Percentiles rank a stretch among this genome's conserved stretches.
phyloP scores from a whole-genome alignment of 2,797 vertebrate species.

The Darevskia mixta region DNA sequence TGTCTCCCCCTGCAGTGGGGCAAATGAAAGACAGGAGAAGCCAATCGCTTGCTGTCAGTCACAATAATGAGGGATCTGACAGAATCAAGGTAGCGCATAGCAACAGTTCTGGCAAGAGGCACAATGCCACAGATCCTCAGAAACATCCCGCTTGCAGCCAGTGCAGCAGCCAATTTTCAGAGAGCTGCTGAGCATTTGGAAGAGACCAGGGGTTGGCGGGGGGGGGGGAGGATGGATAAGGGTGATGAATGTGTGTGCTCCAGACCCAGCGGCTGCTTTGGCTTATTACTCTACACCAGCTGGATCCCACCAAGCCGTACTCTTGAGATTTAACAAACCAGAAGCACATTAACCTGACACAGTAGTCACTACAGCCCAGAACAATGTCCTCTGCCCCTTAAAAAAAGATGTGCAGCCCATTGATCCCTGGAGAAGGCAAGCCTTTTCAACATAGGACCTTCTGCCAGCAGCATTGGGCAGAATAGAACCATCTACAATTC shows the following conservation, averaged over 20 bases:
- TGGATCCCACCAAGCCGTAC: not conserved
- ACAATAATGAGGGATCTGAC: not conserved
- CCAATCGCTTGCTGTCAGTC: not conserved
- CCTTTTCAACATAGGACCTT: not conserved
- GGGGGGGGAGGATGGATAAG: not conserved
- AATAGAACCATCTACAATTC: no score
- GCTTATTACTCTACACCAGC: not conserved
- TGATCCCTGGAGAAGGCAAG: not conserved
- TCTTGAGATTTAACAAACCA: conserved; percentile 24
- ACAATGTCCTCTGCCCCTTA: not conserved
- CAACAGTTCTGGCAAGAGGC: not conserved
- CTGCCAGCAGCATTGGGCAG: not conserved
- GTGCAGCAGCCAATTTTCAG: conserved; percentile 10
- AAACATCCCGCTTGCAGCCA: not conserved
- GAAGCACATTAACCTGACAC: not conserved
- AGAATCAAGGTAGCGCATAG: not conserved
- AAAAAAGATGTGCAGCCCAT: not conserved
- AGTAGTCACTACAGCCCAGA: not conserved
- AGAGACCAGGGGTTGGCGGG: not conserved
- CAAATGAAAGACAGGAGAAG: not conserved
- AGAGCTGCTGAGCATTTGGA: not conserved
- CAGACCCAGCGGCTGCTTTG: not conserved
- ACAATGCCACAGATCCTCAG: not conserved
- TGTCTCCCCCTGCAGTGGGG: not conserved
- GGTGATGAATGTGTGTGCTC: not conserved